These are phyloP conservation scores for Ommatoiulus sabulosus DNA, from an alignment of 2,888 invertebrate species.

Conservation along the genomic window DNA sequence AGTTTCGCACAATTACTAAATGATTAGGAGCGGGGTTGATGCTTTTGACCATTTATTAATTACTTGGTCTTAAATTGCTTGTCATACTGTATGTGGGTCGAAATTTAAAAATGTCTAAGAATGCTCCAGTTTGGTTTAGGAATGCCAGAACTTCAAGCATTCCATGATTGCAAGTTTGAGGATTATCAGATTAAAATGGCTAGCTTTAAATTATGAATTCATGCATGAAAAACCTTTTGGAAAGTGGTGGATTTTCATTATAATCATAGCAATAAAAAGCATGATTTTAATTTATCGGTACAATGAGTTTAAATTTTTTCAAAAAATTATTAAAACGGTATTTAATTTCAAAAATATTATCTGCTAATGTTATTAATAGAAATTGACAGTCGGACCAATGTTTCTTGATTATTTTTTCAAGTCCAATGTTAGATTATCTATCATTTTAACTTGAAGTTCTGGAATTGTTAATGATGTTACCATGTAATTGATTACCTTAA, in stretches of 20 bases:
- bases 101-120: slow-evolving; percentile 14
- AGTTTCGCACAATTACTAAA: background rate
- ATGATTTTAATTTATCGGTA: too few species aligned
- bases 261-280: too few species aligned
- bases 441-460: slow-evolving; percentile 25
- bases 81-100: background rate
- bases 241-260: background rate
- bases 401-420: too few species aligned
- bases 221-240: background rate
- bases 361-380: too few species aligned
- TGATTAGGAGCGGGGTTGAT: too few species aligned
- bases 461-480: background rate
- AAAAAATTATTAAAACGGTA: too few species aligned
- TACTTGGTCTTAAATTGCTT: background rate
- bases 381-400: too few species aligned
- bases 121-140: background rate
- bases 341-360: too few species aligned
- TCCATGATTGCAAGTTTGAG: background rate
- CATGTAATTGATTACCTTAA: background rate
- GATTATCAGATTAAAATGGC: background rate
- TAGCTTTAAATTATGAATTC: too few species aligned
- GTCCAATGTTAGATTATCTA: too few species aligned
- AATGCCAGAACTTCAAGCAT: background rate
- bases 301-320: too few species aligned
- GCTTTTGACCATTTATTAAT: background rate